Evolutionary conservation across 1,140 invertebrate species (phyloP).

Genomic region (Polypedilum vanderplanki): DNA sequence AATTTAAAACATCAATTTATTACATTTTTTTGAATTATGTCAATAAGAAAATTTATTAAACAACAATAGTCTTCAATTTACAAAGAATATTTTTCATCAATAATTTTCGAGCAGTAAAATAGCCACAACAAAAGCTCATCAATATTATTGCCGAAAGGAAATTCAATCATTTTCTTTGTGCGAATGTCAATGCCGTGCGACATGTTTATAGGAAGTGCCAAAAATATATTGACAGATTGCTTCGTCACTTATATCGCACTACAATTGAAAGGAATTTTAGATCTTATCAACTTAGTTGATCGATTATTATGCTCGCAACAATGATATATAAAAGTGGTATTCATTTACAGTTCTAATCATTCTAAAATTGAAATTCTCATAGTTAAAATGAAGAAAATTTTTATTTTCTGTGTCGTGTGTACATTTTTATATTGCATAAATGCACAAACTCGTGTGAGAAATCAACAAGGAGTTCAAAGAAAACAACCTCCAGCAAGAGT

Average conservation of each 20-base stretch:
- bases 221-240: constrained; percentile 9
- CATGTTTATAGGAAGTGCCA: neutral
- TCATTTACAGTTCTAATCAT: neutral
- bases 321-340: neutral
- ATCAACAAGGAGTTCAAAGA: neutral
- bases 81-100: too few relatives aligned
- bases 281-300: neutral
- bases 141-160: too few relatives aligned
- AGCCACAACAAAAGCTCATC: too few relatives aligned
- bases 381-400: neutral
- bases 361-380: neutral
- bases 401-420: neutral
- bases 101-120: too few relatives aligned
- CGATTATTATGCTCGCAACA: neutral
- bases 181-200: neutral
- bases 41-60: too few relatives aligned
- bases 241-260: too few relatives aligned
- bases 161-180: neutral
- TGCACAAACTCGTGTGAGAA: neutral
- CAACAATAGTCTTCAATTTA: too few relatives aligned
- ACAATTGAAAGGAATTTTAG: too few relatives aligned
- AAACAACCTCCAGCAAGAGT: neutral
- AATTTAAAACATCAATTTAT: too few relatives aligned
- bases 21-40: too few relatives aligned
- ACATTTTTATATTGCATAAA: neutral